Evolutionary conservation across 2,113 vertebrate species (phyloP).

Genomic region (Agapornis roseicollis): DNA sequence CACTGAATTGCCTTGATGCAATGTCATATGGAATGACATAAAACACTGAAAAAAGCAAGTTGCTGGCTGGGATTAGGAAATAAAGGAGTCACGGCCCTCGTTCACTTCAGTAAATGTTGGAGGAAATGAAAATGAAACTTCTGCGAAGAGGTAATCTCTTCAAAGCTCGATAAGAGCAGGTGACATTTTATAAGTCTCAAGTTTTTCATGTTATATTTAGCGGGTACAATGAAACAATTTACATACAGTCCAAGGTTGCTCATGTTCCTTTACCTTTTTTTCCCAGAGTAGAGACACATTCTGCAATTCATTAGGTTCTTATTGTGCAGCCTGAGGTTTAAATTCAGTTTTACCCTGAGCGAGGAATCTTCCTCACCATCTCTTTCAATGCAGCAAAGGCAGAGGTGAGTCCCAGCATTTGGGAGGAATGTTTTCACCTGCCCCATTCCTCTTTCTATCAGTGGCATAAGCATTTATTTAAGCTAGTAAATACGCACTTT

Average conservation of each 20-base stretch:
- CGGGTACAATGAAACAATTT: conserved; percentile 68
- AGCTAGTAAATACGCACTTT: neutral
- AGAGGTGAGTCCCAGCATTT: neutral
- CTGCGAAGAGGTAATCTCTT: conserved; percentile 68
- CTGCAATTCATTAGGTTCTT: neutral
- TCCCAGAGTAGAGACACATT: neutral
- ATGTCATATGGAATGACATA: conserved; percentile 69
- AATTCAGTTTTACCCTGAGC: neutral
- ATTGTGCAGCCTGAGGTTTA: neutral
- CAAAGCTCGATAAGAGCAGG: conserved; percentile 59
- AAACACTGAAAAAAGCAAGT: conserved; percentile 64
- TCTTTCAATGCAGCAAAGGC: neutral
- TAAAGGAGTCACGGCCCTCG: conserved; percentile 64
- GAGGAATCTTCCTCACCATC: neutral
- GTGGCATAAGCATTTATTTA: neutral
- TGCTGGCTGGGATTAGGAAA: conserved; percentile 66
- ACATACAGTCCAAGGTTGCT: conserved; percentile 38
- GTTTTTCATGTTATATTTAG: conserved; percentile 61
- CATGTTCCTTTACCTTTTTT: neutral
- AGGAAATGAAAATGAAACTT: conserved; percentile 73
- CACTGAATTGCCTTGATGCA: conserved; percentile 65
- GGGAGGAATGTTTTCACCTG: neutral
- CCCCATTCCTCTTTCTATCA: neutral
- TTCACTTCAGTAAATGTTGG: conserved; percentile 64
- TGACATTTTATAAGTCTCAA: conserved; percentile 65